Evolutionary conservation across 2,888 invertebrate species (phyloP).

Genomic region (Hemaris fuciformis): DNA sequence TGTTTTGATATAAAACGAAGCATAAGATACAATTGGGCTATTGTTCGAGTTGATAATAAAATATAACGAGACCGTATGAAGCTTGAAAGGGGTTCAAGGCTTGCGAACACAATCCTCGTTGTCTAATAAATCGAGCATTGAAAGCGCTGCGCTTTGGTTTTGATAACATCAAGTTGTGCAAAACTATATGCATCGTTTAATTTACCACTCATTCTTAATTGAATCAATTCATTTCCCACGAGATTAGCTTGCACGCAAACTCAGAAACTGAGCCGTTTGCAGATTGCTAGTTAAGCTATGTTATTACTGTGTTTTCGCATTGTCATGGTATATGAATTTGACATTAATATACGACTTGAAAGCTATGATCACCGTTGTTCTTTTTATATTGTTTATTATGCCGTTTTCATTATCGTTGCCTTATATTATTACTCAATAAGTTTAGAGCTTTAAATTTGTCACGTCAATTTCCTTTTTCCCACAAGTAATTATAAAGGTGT

Average conservation of each 20-base stretch:
- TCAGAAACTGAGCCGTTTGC: conserved; percentile 33
- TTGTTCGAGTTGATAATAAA: neutral
- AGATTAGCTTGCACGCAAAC: conserved; percentile 35
- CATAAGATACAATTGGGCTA: neutral
- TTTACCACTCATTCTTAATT: conserved; percentile 40
- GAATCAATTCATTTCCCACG: conserved; percentile 63
- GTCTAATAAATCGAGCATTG: conserved; percentile 18
- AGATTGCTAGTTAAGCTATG: conserved; percentile 18
- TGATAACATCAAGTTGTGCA: neutral
- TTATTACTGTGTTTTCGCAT: neutral
- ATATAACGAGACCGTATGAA: neutral
- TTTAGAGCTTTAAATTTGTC: too few relatives aligned
- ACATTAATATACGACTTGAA: neutral
- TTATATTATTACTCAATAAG: neutral
- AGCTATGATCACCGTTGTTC: neutral
- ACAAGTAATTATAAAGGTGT: too few relatives aligned
- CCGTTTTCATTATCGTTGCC: neutral
- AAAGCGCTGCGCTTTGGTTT: neutral
- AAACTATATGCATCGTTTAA: conserved; percentile 1
- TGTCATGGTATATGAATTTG: neutral
- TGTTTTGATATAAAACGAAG: neutral
- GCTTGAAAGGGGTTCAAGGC: conserved; percentile 24
- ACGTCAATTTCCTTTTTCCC: too few relatives aligned
- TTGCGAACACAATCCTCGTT: conserved; percentile 30
- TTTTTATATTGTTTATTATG: neutral